phyloP scores from a whole-genome alignment of 2,888 invertebrate genomes.

The Teleogryllus oceanicus region DNA sequence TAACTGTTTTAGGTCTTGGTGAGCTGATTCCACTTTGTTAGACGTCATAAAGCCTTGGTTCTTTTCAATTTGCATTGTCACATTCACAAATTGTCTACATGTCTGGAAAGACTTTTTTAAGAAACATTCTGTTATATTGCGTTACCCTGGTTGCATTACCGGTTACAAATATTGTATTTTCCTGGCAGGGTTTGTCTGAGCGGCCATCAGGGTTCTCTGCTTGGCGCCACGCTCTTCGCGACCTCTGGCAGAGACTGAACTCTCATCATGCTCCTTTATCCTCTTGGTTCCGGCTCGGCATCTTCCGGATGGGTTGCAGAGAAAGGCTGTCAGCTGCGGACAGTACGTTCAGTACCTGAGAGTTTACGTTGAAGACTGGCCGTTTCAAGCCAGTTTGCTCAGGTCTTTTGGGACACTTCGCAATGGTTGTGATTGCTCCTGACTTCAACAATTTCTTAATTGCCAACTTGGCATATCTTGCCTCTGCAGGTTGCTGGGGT shows the following conservation, averaged over 20 bases:
- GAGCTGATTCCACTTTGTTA: conserved; percentile 81
- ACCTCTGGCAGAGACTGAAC: conserved; percentile 66
- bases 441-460: conserved; percentile 92
- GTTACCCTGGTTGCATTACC: conserved; percentile 49
- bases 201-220: conserved; percentile 38
- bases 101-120: conserved; percentile 70
- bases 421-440: conserved; percentile 83
- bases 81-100: conserved; percentile 72
- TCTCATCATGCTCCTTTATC: conserved; percentile 68
- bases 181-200: conserved; percentile 64
- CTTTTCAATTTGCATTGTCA: conserved; percentile 80
- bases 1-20: conserved; percentile 74
- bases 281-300: conserved; percentile 61
- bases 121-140: conserved; percentile 74
- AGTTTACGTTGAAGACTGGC: conserved; percentile 76
- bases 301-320: conserved; percentile 78
- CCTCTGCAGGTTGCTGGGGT: conserved; percentile 82
- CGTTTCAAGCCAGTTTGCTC: conserved; percentile 91
- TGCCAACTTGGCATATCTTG: conserved; percentile 88
- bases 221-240: conserved; percentile 57
- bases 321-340: conserved; percentile 87
- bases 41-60: conserved; percentile 88
- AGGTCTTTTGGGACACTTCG: conserved; percentile 77
- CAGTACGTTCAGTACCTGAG: conserved; percentile 67
- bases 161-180: conserved; percentile 78